Percentiles rank a stretch among this genome's conserved stretches.
phyloP scores from a whole-genome alignment of 2,888 invertebrate genomes.

The Molanna angustata region DNA sequence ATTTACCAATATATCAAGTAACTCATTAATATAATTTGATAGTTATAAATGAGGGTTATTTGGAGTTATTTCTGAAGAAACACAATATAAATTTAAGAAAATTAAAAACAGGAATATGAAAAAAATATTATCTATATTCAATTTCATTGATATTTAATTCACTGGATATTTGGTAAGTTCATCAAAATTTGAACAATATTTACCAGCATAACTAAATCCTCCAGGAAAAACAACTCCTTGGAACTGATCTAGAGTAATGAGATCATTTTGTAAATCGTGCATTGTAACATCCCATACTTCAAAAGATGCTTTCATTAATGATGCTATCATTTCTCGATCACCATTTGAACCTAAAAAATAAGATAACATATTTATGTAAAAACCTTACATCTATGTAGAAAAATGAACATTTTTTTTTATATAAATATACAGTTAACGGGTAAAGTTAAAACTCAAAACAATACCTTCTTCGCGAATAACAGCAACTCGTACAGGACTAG shows the following conservation, averaged over 20 bases:
- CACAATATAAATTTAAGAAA: too few species aligned
- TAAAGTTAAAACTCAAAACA: too few species aligned
- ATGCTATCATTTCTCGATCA: conserved; percentile 96
- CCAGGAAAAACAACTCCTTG: conserved; percentile 93
- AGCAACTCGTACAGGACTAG: conserved; percentile 68
- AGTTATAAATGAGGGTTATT: too few species aligned
- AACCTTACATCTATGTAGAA: neutral
- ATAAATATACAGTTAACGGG: too few species aligned
- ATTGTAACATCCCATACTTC: conserved; percentile 94
- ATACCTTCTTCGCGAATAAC: conserved; percentile 91
- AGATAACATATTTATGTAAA: too few species aligned
- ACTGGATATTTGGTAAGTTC: too few species aligned
- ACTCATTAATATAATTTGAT: too few species aligned
- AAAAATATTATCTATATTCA: too few species aligned
- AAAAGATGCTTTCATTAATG: conserved; percentile 82
- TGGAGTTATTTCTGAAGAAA: too few species aligned
- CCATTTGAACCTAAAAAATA: conserved; percentile 74
- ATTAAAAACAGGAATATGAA: too few species aligned
- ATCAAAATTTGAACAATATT: conserved; percentile 3
- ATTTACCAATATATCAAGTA: too few species aligned
- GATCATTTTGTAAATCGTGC: conserved; percentile 77
- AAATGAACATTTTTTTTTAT: neutral
- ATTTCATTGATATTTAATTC: too few species aligned
- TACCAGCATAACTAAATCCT: conserved; percentile 98
- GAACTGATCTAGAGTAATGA: conserved; percentile 74